These are phyloP conservation scores for Nematolebias whitei DNA, from an alignment of 2,113 vertebrate species.

Conservation along the genomic window DNA sequence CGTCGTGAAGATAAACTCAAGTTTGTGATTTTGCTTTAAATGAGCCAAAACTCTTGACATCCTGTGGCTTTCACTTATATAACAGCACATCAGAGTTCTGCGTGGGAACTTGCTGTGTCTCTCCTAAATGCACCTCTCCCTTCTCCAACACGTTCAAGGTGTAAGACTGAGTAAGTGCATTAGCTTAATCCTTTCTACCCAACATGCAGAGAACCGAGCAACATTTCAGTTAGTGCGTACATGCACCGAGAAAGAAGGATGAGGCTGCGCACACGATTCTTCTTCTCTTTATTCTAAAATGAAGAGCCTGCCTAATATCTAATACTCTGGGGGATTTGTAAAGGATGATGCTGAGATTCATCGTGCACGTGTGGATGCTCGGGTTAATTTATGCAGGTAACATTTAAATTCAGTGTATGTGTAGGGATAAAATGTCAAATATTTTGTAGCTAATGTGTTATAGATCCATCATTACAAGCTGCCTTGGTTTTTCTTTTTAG, in stretches of 20 bases:
- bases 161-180: constrained; percentile 78
- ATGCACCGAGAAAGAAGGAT: constrained; percentile 49
- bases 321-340: constrained; percentile 17
- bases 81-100: constrained; percentile 29
- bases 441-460: neutral
- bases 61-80: constrained; percentile 13
- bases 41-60: neutral
- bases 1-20: neutral
- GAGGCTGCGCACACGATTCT: constrained; percentile 37
- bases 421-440: neutral
- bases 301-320: constrained; percentile 25
- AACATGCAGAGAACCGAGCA: constrained; percentile 63
- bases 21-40: neutral
- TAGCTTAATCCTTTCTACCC: constrained; percentile 86
- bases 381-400: constrained; percentile 77
- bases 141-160: constrained; percentile 45
- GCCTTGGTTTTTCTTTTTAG: too few relatives aligned
- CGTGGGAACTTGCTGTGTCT: constrained; percentile 22
- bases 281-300: constrained; percentile 36
- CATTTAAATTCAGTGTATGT: neutral
- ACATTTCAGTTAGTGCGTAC: constrained; percentile 48
- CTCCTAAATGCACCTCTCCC: constrained; percentile 39
- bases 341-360: constrained; percentile 64
- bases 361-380: constrained; percentile 58
- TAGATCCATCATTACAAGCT: neutral